Conservation (phyloP, 2,113 vertebrate species). For the Cebidichthys violaceus region DNA sequence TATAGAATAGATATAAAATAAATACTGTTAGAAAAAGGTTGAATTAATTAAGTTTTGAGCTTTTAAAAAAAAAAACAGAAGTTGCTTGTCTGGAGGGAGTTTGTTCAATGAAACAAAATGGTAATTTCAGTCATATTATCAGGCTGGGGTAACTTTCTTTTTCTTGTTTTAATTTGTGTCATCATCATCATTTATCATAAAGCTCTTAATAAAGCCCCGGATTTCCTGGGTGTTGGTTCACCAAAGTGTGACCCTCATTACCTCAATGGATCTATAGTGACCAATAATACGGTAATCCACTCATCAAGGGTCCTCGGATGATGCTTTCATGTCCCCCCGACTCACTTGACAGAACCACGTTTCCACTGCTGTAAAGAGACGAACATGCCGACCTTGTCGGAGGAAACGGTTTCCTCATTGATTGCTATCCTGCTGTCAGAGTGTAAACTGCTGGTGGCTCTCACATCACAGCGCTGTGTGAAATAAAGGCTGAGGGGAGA, state of each 20-base stretch:
- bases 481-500: constrained; percentile 42
- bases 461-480: constrained; percentile 19
- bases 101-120: no score
- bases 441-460: constrained; percentile 37
- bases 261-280: constrained; percentile 8
- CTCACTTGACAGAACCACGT: neutral
- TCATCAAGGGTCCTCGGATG: neutral
- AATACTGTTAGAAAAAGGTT: no score
- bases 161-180: neutral
- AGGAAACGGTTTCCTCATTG: constrained; percentile 50
- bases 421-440: constrained; percentile 50
- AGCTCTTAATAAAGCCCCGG: neutral
- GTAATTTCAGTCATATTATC: no score
- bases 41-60: no score
- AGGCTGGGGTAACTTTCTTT: no score
- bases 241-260: constrained; percentile 4
- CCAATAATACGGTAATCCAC: neutral
- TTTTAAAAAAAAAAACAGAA: no score
- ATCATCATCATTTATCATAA: neutral
- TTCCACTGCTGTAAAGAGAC: constrained; percentile 17
- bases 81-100: no score
- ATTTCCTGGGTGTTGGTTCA: constrained; percentile 11
- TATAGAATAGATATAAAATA: no score
- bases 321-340: neutral
- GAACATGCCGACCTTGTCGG: constrained; percentile 45